Evolutionary conservation across 2,888 invertebrate genomes (phyloP), one percentile per base, ranked within the genome.

Genomic region (Ophioninae sp.): DNA sequence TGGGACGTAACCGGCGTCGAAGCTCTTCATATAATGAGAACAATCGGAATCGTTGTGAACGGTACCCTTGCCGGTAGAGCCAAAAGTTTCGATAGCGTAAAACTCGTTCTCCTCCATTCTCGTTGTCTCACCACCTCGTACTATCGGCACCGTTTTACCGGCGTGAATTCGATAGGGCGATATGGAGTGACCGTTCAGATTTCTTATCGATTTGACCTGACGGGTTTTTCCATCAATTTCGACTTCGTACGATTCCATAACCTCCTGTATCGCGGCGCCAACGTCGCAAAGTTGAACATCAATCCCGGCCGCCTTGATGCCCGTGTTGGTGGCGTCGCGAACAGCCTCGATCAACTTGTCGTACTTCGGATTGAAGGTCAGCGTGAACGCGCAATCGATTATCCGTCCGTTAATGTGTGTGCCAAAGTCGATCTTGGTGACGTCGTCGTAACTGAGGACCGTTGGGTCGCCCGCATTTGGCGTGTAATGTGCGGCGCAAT

Each of bases 1-100:
- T 22, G 99, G 99, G 79, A 99, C 97, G 92, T 97, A 98, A 86
- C 96, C 95, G 88, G 96, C 96, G 90, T 99, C 99, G 92, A 97
- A 99, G 93, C 99, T 98, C 93, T 99, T 99, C 99, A 99, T 99
- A 93, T 99, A 99, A 94, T 99, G 99, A 20, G 99, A 99, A 89
- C 98, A 98, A 91, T 99, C 99, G 97, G 99, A 98, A 91, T 99
- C 99, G 92, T 99, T 99, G 91, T 99, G 99, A 1, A 99, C 99
- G 83, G 96, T 94, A 0, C 97, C 98, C 75, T 96, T 95, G 1
- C 99, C 99, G 0, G 99, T 99, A 8, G 99, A 99, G 63, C 99
- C 99, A 92, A 99, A 99, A 0, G 99, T 99, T 94, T 99, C 99
- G 88, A 99, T 99, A 0, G 99, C 99, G 94, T 99, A 99, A 93